These are phyloP conservation scores for Drosophila kokeensis DNA, from an alignment of 2,888 invertebrate genomes.

Conservation along the genomic window DNA sequence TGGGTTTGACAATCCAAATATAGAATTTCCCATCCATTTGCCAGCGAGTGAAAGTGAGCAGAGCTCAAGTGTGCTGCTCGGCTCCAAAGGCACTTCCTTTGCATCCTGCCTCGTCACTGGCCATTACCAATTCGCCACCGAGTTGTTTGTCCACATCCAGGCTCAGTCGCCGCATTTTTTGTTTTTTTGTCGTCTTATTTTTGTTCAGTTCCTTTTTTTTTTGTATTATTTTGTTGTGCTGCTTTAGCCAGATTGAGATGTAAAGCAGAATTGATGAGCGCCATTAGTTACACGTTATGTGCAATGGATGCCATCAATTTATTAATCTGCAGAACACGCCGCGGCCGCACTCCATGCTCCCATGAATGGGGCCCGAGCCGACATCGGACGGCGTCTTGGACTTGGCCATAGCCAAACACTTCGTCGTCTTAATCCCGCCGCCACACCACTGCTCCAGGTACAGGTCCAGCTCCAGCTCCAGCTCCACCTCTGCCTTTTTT, in stretches of 20 bases:
- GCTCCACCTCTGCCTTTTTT: conserved; percentile 26
- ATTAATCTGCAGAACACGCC: conserved; percentile 86
- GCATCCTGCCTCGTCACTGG: conserved; percentile 50
- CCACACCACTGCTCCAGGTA: conserved; percentile 6
- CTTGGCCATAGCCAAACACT: conserved; percentile 54
- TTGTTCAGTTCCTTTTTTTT: conserved; percentile 16
- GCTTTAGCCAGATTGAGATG: conserved; percentile 86
- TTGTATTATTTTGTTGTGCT: conserved; percentile 41
- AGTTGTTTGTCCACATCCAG: conserved; percentile 48
- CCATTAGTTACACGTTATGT: conserved; percentile 86
- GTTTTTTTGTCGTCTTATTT: conserved; percentile 8
- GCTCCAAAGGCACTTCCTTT: conserved; percentile 30
- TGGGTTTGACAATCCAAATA: conserved; percentile 30
- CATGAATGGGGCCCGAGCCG: conserved; percentile 52
- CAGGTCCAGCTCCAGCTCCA: conserved; percentile 3
- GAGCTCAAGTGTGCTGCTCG: conserved; percentile 33
- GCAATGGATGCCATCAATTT: conserved; percentile 86
- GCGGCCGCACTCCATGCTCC: conserved; percentile 61
- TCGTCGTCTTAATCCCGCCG: conserved; percentile 74
- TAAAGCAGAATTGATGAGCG: conserved; percentile 86
- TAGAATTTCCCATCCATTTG: conserved; percentile 46
- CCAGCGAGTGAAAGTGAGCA: conserved; percentile 56
- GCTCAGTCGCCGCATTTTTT: conserved; percentile 29
- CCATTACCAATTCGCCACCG: conserved; percentile 65
- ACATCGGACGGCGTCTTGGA: conserved; percentile 12